phyloP scores from a whole-genome alignment of 2,113 vertebrate genomes.

The Gorsachius goisagi region DNA sequence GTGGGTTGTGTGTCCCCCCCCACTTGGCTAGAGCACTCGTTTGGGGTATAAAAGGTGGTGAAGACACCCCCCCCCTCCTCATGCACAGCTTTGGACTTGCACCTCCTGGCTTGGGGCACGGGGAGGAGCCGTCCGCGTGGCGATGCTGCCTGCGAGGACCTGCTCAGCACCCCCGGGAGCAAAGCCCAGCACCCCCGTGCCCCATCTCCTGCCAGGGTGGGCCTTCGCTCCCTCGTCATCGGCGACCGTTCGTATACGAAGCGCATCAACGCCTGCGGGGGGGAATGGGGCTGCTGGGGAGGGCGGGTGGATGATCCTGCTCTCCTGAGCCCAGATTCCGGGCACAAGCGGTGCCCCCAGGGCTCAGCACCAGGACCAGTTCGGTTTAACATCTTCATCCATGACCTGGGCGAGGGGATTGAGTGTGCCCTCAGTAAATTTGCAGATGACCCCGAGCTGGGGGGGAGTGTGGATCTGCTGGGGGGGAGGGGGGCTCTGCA shows the following conservation, averaged over 20 bases:
- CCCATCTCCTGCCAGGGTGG: not conserved
- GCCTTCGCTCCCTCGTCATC: rapidly evolving
- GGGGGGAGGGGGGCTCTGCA: too few relatives aligned
- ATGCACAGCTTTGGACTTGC: not conserved
- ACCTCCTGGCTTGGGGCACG: rapidly evolving
- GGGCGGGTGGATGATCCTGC: not conserved
- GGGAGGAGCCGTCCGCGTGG: not conserved
- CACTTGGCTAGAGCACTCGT: not conserved
- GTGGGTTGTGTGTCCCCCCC: rapidly evolving
- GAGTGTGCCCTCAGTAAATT: too few relatives aligned
- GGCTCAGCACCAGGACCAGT: too few relatives aligned
- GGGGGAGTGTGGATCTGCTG: too few relatives aligned
- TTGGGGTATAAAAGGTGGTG: not conserved
- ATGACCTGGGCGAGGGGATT: too few relatives aligned
- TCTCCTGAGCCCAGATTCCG: not conserved
- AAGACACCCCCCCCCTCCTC: not conserved
- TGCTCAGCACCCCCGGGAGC: not conserved
- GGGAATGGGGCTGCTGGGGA: not conserved
- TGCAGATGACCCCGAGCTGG: too few relatives aligned
- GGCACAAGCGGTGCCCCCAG: too few relatives aligned
- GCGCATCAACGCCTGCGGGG: not conserved
- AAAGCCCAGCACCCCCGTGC: not conserved
- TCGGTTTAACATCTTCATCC: too few relatives aligned
- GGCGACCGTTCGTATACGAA: rapidly evolving
- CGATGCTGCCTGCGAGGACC: rapidly evolving